phyloP scores from a whole-genome alignment of 2,113 vertebrate species.

The Boleophthalmus pectinirostris region DNA sequence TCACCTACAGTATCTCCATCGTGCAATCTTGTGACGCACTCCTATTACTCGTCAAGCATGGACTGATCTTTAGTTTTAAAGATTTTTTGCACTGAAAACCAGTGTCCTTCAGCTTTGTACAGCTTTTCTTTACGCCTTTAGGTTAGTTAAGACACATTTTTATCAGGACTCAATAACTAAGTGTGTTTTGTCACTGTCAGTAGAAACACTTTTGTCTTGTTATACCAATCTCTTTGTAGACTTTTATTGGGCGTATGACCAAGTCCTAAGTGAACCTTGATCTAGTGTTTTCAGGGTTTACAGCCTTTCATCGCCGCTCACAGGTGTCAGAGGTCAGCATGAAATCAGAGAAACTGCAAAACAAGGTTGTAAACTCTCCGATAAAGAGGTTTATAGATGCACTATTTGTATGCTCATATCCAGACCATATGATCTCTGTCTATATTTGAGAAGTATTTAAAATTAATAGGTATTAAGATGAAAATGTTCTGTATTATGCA shows the following conservation, averaged over 20 bases:
- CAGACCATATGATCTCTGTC: constrained; percentile 19
- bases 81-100: constrained; percentile 66
- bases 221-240: not conserved
- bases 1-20: constrained; percentile 31
- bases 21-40: constrained; percentile 38
- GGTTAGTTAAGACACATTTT: constrained; percentile 45
- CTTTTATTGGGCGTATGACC: constrained; percentile 58
- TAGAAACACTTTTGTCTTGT: not conserved
- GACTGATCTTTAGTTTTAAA: constrained; percentile 40
- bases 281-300: constrained; percentile 66
- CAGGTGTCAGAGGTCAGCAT: constrained; percentile 60
- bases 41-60: not conserved
- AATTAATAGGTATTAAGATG: no score
- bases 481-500: not conserved
- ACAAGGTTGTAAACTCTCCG: constrained; percentile 71
- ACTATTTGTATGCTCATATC: constrained; percentile 34
- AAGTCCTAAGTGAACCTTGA: constrained; percentile 64
- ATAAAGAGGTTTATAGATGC: constrained; percentile 64
- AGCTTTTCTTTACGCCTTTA: constrained; percentile 42
- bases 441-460: constrained; percentile 15
- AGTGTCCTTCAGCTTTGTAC: constrained; percentile 71
- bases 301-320: constrained; percentile 55
- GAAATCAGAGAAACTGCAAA: constrained; percentile 60
- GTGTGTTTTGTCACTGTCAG: constrained; percentile 27
- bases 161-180: constrained; percentile 15